Evolutionary conservation across 2,888 invertebrate species (phyloP), one percentile per base, ranked within the genome.

Genomic region (Mimachlamys varia): DNA sequence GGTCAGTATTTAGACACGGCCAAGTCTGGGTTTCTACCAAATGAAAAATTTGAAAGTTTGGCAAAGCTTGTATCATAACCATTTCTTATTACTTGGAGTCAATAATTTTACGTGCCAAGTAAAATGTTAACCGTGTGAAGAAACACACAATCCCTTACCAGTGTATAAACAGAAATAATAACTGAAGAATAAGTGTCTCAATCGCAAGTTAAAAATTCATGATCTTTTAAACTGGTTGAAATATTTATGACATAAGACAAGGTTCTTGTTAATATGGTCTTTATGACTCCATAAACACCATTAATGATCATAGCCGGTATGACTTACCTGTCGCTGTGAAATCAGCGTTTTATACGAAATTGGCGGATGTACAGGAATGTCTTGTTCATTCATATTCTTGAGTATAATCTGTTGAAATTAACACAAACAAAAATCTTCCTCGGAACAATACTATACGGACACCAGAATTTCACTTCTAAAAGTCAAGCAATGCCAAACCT

Each of bases 341-440:
- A 76, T 76, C 76, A 76, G 27, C 27, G 27, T 27, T 76, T 76
- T 76, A 76, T 76, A 76, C 33, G 76, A 76, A 76, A 76, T 76
- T 33, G 76, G 12, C 17, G 76, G 76, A 76, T 76, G 76, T 33
- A 76, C 33, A 1, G 76, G 76, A 33, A 5, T 15, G 2, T 76
- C 76, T 12, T 76, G 76, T 10, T 76, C 76, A 76, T 76, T 76
- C 76, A 76, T 76, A 76, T 76, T 76, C 27, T 10, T 27, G 76
- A 33, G 33, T 76, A 76, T 22, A 76, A 33, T 27, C 76, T 76
- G 12, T 33, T 33, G 10, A 12, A 76, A 76, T 33, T 10, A 33
- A 27, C 12, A 15, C 13, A 27, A 76, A 76, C 33, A 76, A 33
- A 76, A 76, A 76, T 76, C 76, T 33, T 76, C 76, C 13, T 27